A percentile compares a stretch with the other conserved stretches of the same genome.
phyloP scores from a whole-genome alignment of 2,113 vertebrate species.

The Rhynchomys soricoides region DNA sequence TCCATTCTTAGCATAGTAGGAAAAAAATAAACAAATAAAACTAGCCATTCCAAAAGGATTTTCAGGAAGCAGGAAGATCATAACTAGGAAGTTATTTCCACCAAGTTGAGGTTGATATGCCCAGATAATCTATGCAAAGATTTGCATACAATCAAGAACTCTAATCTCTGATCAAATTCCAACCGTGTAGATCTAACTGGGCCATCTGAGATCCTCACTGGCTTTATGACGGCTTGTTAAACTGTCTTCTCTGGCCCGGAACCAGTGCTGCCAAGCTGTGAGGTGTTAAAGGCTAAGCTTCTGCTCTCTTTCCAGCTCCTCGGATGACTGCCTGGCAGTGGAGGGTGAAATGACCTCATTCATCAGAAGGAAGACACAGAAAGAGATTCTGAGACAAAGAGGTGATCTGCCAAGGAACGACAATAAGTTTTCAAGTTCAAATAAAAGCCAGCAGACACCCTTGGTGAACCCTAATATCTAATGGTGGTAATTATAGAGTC shows the following conservation, averaged over 20 bases:
- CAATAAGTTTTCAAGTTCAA: slow-evolving; percentile 31
- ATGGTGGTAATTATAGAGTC: background rate
- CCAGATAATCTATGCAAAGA: background rate
- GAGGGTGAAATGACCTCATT: slow-evolving; percentile 60
- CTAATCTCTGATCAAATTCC: slow-evolving; percentile 39
- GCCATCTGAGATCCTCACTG: background rate
- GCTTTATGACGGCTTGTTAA: slow-evolving; percentile 20
- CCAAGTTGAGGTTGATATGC: background rate
- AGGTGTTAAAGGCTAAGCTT: slow-evolving; percentile 53
- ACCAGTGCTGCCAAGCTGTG: background rate
- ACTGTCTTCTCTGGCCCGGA: background rate
- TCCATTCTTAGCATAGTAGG: background rate
- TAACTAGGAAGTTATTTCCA: slow-evolving; percentile 42
- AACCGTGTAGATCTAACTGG: background rate
- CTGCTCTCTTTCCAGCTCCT: slow-evolving; percentile 34
- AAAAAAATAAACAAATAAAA: background rate
- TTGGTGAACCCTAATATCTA: background rate
- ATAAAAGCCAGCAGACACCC: slow-evolving; percentile 22
- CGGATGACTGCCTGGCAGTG: slow-evolving; percentile 21
- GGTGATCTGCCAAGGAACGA: slow-evolving; percentile 36
- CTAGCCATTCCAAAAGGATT: background rate
- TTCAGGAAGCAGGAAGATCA: background rate
- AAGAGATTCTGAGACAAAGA: slow-evolving; percentile 52
- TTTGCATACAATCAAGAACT: slow-evolving; percentile 42
- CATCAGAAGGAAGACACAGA: slow-evolving; percentile 36